A percentile compares a stretch with the other conserved stretches of the same genome.
Conservation (phyloP, 2,113 vertebrate genomes). For the Halichoeres trimaculatus region DNA sequence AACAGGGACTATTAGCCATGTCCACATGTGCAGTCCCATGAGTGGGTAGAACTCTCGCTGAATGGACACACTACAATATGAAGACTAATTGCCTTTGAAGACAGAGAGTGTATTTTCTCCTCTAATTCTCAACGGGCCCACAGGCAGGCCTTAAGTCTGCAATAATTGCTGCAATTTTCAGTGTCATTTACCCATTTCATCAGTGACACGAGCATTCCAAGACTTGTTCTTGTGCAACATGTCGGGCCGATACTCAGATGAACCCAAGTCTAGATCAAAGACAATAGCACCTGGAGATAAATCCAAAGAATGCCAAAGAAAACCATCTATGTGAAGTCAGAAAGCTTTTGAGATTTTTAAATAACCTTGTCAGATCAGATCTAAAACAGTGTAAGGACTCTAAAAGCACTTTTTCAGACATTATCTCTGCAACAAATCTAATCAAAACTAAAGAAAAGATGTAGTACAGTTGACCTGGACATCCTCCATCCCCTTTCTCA, state of each 20-base stretch:
- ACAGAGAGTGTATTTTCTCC: constrained; percentile 77
- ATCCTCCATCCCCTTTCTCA: constrained; percentile 9
- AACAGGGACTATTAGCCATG: constrained; percentile 87
- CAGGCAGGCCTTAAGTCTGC: constrained; percentile 63
- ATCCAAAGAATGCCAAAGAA: not conserved
- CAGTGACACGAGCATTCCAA: constrained; percentile 45
- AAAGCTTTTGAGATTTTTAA: not conserved
- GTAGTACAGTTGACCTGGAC: not conserved
- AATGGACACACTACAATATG: constrained; percentile 84
- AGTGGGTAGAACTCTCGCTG: constrained; percentile 79
- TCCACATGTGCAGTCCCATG: constrained; percentile 83
- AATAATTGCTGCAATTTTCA: constrained; percentile 74
- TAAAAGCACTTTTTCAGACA: not conserved
- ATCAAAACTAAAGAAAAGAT: not conserved
- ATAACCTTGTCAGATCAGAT: not conserved
- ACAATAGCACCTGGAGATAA: constrained; percentile 11
- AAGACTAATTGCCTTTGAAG: constrained; percentile 87
- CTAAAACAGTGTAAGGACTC: not conserved
- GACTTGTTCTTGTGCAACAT: constrained; percentile 20
- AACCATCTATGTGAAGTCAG: not conserved
- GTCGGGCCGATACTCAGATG: not conserved
- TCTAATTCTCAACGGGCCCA: constrained; percentile 73
- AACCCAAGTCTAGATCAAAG: constrained; percentile 11
- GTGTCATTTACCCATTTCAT: constrained; percentile 68
- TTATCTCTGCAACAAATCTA: not conserved